Base-by-base conservation (phyloP, 2,888 invertebrate genomes). In the Parasteatoda lunata region DNA sequence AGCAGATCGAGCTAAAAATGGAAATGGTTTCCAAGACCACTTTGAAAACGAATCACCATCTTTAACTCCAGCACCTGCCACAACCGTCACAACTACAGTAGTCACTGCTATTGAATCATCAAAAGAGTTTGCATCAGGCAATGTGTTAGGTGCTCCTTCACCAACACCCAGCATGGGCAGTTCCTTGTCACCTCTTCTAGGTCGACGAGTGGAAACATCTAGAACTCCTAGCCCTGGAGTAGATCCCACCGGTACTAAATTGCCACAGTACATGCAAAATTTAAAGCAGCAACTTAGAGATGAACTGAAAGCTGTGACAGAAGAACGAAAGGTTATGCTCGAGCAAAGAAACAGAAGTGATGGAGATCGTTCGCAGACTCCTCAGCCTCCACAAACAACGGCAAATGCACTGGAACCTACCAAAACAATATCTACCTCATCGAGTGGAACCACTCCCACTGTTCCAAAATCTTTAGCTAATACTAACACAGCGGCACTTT, bases 261-360 rank as follows among this genome's bases (percentile, higher is more conserved):
- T 91, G 59, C 90, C 90, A n/a, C 88, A 89, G 65, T 91, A 90
- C 85, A 90, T 91, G 87, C 90, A 91, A 73, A 90, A 83, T 73
- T 87, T 91, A 72, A 90, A 91, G 85, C 90, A 91, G 64, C 91
- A 91, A 86, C 89, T 91, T 48, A 89, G 90, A 78, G 91, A 91
- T 65, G 91, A 91, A 80, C 76, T 91, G 45, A 91, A 90, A 73
- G 89, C 89, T 7, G 89, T 89, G 1, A 89, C 90, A 6, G 89
- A 89, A 77, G 90, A 91, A 73, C 77, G 90, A 52, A 88, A 86
- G 69, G 79, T 89, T 4, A 73, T 87, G 77, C 45, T 87, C 59
- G 89, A 89, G 54, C 82, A 77, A 11, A 49, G 88, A 15, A 66
- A 52, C 6, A 54, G 77, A 59, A 77, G 68, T n/a, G 77, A 77